Evolutionary conservation across 2,113 vertebrate genomes (phyloP).

Genomic region (Phrynocephalus versicolor): DNA sequence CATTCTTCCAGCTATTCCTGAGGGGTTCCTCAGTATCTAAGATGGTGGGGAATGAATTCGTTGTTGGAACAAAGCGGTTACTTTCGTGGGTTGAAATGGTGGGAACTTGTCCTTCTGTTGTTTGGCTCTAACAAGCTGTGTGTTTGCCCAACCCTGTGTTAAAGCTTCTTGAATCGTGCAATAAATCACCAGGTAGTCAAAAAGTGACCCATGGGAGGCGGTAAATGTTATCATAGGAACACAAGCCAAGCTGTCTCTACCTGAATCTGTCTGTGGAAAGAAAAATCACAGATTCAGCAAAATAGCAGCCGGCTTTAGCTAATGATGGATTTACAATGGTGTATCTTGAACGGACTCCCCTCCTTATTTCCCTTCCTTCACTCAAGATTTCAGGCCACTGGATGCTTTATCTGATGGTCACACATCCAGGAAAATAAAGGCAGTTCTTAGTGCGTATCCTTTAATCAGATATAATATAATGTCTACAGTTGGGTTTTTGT

Average conservation of each 20-base stretch:
- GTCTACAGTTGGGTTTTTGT: constrained; percentile 37
- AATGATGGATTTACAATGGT: constrained; percentile 64
- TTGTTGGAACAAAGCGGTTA: constrained; percentile 1
- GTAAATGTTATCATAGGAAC: constrained; percentile 52
- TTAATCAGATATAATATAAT: constrained; percentile 51
- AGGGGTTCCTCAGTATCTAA: neutral
- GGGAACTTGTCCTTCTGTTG: constrained; percentile 37
- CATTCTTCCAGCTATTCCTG: neutral
- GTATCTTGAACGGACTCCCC: constrained; percentile 53
- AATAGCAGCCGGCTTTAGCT: constrained; percentile 52
- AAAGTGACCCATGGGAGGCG: constrained; percentile 54
- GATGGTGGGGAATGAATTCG: neutral
- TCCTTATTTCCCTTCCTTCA: neutral
- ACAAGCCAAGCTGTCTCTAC: constrained; percentile 63
- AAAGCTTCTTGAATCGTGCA: constrained; percentile 63
- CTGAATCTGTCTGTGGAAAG: constrained; percentile 62
- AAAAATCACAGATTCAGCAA: constrained; percentile 65
- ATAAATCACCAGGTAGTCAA: constrained; percentile 64
- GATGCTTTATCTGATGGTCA: constrained; percentile 71
- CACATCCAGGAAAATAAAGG: constrained; percentile 66
- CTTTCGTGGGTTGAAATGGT: constrained; percentile 47
- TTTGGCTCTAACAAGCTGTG: too few relatives aligned
- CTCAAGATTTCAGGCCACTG: constrained; percentile 54
- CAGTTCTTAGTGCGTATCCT: constrained; percentile 42
- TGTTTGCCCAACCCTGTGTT: constrained; percentile 19